These are phyloP conservation scores for Oxytorus armatus DNA, from an alignment of 2,888 invertebrate genomes.

Conservation along the genomic window DNA sequence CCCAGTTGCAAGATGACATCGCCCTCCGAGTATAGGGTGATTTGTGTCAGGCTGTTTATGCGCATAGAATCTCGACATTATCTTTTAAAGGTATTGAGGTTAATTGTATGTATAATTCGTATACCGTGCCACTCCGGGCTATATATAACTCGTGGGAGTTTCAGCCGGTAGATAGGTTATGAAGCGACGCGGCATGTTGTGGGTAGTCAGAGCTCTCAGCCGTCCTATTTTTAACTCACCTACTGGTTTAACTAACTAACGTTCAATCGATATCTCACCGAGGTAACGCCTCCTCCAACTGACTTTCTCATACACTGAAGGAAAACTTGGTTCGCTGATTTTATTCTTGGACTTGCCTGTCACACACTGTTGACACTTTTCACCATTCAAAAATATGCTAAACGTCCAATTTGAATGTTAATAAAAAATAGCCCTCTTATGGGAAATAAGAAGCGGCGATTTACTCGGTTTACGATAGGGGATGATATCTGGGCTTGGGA, in stretches of 20 bases:
- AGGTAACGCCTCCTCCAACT: conserved; percentile 74
- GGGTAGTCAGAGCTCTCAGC: conserved; percentile 55
- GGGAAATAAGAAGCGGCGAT: no score
- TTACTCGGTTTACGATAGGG: no score
- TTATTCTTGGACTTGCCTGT: background rate
- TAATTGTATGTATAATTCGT: conserved; percentile 11
- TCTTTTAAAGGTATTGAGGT: conserved; percentile 15
- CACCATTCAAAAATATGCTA: background rate
- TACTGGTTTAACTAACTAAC: conserved; percentile 78
- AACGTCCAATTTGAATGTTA: no score
- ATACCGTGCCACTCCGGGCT: conserved; percentile 1
- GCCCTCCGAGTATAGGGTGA: conserved; percentile 6
- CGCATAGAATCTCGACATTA: conserved; percentile 11
- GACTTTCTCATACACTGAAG: conserved; percentile 34
- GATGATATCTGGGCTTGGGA: no score
- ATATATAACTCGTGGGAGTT: conserved; percentile 49
- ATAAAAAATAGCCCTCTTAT: no score
- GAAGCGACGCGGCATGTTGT: conserved; percentile 51
- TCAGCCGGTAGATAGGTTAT: conserved; percentile 52
- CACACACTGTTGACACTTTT: background rate
- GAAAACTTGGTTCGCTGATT: background rate
- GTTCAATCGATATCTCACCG: conserved; percentile 79
- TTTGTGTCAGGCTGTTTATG: conserved; percentile 17
- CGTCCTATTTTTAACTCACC: conserved; percentile 80
- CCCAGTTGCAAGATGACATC: conserved; percentile 30